Evolutionary conservation across 2,113 vertebrate species (phyloP).

Genomic region (Lutjanus erythropterus): DNA sequence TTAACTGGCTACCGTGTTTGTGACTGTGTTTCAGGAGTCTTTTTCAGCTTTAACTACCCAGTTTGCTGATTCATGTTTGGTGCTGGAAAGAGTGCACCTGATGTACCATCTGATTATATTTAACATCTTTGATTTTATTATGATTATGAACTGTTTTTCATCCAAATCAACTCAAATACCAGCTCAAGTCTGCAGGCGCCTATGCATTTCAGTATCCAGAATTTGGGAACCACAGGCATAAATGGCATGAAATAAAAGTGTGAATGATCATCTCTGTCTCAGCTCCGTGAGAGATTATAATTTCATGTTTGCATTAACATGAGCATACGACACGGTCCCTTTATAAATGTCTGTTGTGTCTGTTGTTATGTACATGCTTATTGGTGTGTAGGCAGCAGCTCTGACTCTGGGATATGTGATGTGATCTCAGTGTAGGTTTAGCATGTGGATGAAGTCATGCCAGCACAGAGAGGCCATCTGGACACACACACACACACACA

Average conservation of each 20-base stretch:
- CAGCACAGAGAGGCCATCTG: constrained; percentile 46
- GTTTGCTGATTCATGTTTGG: no score
- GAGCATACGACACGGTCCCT: background rate
- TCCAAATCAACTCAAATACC: no score
- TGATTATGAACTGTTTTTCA: no score
- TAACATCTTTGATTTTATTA: no score
- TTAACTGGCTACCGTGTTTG: no score
- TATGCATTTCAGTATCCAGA: no score
- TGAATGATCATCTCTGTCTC: background rate
- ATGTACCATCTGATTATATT: no score
- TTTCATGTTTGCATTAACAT: background rate
- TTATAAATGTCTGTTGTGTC: constrained; percentile 5
- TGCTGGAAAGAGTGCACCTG: no score
- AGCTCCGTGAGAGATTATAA: background rate
- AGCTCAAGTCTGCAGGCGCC: no score
- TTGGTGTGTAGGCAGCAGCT: constrained; percentile 24
- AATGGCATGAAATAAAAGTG: background rate
- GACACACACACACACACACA: background rate
- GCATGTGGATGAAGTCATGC: constrained; percentile 68
- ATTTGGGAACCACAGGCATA: background rate
- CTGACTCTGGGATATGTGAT: constrained; percentile 33
- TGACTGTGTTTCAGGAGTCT: no score
- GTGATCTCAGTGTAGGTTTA: constrained; percentile 57
- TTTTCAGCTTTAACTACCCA: no score
- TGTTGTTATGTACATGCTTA: background rate